Evolutionary conservation across 2,888 invertebrate genomes (phyloP), one percentile per base, ranked within the genome.

Genomic region (Acleris literana): DNA sequence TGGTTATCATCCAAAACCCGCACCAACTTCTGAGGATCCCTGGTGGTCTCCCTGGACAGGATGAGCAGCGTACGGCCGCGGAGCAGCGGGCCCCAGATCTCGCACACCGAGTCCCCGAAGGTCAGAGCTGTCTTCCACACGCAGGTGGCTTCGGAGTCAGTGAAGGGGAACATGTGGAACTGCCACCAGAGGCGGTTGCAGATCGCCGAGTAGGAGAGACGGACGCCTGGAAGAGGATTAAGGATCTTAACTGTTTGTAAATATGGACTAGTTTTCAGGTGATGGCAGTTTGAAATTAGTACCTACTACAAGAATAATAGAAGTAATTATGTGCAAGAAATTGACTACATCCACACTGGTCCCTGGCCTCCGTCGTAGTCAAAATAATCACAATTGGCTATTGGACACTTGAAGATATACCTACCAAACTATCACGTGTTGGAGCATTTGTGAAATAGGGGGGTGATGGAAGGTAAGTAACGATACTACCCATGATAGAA

Each of bases 91-190:
- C 96, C 96, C 96, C 97, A 97, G 63, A 98, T 95, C 91, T 98
- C 98, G 1, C 96, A 94, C 9, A 97, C 95, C 0, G 97, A 97
- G 83, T 98, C 98, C 4, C 98, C 97, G 81, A 98, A 98, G 0
- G 98, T 98, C 18, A 98, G 87, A 0, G 98, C 97, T 0, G 98
- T 98, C 87, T 98, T 98, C 90, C 98, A 98, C 0, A 97, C 95
- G 75, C 97, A 96, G 4, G 94, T 93, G 9, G 93, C 92, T 78
- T 97, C 97, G 0, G 93, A 92, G 0, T 88, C 77, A 0, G 93
- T 87, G 84, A 95, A 98, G 0, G 98, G 97, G 79, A 98, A 96
- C 0, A 93, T 94, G 17, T 94, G 93, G 94, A 97, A 98, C 83
- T 98, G 98, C 97, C 98, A 98, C 82, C 94, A 94, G 18, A 98